A percentile compares a stretch with the other conserved stretches of the same genome.
phyloP scores from a whole-genome alignment of 2,113 vertebrate genomes.

The Oncorhynchus nerka region DNA sequence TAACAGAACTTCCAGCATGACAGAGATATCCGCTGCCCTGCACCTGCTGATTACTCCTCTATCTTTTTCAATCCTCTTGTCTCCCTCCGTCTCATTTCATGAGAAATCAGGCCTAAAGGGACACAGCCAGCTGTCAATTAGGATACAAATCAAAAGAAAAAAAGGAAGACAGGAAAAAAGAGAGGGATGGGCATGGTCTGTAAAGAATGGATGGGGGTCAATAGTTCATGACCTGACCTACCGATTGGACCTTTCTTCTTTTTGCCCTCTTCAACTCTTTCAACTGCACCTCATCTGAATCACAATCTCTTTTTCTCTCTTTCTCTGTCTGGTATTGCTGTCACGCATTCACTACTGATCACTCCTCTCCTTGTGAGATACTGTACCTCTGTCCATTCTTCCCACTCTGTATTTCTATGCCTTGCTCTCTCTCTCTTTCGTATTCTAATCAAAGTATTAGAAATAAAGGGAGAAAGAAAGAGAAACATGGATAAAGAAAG shows the following conservation, averaged over 20 bases:
- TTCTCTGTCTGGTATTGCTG: too few relatives aligned
- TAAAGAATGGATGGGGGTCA: not conserved
- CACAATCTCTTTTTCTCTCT: too few relatives aligned
- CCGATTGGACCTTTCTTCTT: too few relatives aligned
- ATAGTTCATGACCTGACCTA: too few relatives aligned
- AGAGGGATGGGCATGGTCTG: not conserved
- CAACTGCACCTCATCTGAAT: too few relatives aligned
- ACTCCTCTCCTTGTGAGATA: not conserved
- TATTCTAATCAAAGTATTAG: not conserved
- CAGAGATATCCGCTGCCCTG: conserved; percentile 24
- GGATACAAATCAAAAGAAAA: not conserved
- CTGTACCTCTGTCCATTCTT: not conserved
- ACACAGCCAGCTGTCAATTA: not conserved
- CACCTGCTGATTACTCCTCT: too few relatives aligned
- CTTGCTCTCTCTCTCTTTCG: not conserved
- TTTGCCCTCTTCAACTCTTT: too few relatives aligned
- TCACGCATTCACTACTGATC: not conserved
- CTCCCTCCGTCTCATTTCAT: not conserved
- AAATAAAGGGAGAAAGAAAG: not conserved
- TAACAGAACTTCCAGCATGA: conserved; percentile 24
- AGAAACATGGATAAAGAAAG: not conserved
- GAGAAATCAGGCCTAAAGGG: not conserved
- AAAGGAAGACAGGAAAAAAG: not conserved
- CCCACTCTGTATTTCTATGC: not conserved
- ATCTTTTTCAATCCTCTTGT: too few relatives aligned